These are phyloP conservation scores for Sylvilagus bachmani DNA, from an alignment of 2,113 vertebrate species.

Conservation along the genomic window DNA sequence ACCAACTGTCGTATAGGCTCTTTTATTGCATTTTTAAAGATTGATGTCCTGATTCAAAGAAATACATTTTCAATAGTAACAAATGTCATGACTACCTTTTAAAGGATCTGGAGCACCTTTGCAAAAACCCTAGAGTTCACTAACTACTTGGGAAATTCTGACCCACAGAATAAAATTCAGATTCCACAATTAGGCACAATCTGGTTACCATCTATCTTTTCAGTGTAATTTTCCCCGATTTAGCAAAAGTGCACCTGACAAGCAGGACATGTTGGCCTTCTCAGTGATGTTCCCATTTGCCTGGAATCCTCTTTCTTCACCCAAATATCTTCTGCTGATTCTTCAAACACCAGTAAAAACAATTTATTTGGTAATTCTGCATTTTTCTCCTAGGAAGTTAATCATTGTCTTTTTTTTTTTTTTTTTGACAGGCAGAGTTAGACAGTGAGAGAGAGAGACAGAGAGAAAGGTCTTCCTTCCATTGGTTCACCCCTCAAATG, in stretches of 20 bases:
- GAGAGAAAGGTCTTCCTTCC: no score
- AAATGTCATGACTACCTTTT: slow-evolving; percentile 15
- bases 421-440: no score
- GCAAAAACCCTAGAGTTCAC: not conserved
- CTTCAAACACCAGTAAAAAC: slow-evolving; percentile 12
- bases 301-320: slow-evolving; percentile 22
- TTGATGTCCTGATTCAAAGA: not conserved
- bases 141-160: not conserved
- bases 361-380: slow-evolving; percentile 31
- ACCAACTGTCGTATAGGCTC: not conserved
- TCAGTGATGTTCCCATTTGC: not conserved
- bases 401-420: not conserved
- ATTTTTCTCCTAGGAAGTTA: slow-evolving; percentile 2
- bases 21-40: not conserved
- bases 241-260: not conserved
- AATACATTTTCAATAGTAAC: slow-evolving; percentile 52
- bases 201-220: not conserved
- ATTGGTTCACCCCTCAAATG: no score
- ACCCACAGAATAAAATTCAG: slow-evolving; percentile 16
- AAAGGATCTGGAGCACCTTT: slow-evolving; percentile 31
- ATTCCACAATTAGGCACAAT: not conserved
- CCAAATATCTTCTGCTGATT: slow-evolving; percentile 16
- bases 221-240: not conserved
- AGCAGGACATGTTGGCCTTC: not conserved
- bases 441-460: no score